Evolutionary conservation across 2,113 vertebrate species (phyloP).

Genomic region (Callipepla californica): DNA sequence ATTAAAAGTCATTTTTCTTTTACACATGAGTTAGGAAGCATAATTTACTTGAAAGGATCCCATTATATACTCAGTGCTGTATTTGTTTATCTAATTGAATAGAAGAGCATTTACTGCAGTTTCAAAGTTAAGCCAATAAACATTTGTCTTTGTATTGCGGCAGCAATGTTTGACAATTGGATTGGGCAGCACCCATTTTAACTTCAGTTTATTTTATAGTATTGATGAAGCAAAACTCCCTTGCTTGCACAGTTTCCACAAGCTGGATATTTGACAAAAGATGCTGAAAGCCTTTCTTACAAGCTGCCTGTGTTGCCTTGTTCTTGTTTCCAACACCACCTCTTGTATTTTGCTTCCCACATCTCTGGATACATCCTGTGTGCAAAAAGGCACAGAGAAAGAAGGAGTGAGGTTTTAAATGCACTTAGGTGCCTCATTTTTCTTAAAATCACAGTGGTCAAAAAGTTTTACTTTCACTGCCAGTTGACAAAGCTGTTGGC

Average conservation of each 20-base stretch:
- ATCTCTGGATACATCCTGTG: background rate
- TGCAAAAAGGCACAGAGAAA: background rate
- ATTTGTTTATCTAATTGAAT: slow-evolving; percentile 73
- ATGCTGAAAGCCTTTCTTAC: background rate
- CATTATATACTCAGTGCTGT: slow-evolving; percentile 62
- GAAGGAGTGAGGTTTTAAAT: background rate
- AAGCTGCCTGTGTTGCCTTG: background rate
- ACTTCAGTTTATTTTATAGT: slow-evolving; percentile 45
- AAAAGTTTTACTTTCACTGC: background rate
- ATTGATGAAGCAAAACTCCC: background rate
- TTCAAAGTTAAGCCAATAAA: slow-evolving; percentile 68
- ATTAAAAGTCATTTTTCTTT: slow-evolving; percentile 59
- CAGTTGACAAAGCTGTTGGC: background rate
- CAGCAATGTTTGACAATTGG: slow-evolving; percentile 32
- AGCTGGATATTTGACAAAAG: background rate
- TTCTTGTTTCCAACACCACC: background rate
- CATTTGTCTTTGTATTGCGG: slow-evolving; percentile 60
- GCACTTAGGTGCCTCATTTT: background rate
- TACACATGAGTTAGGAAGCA: slow-evolving; percentile 63
- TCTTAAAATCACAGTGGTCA: background rate
- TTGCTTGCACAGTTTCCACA: background rate
- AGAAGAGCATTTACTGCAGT: slow-evolving; percentile 62
- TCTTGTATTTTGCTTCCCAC: background rate
- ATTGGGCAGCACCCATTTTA: slow-evolving; percentile 55
- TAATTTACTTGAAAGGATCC: slow-evolving; percentile 70